phyloP scores from a whole-genome alignment of 2,113 vertebrate species.

The Indicator maculatus region DNA sequence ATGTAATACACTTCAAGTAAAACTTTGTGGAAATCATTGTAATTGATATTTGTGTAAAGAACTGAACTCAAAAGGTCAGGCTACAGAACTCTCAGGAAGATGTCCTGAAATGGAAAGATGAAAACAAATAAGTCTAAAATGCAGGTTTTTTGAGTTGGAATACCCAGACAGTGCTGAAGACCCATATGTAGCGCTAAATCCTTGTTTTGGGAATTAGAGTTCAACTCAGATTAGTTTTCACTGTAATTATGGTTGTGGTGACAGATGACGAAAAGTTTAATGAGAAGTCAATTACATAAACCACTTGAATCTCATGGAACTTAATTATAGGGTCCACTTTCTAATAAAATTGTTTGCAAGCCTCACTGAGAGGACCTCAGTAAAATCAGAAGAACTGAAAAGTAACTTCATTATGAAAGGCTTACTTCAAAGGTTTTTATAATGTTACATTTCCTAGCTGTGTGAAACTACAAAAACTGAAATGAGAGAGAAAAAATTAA shows the following conservation, averaged over 20 bases:
- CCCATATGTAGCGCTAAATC: not conserved
- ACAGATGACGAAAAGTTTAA: slow-evolving; percentile 48
- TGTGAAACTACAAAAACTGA: not conserved
- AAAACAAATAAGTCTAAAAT: not conserved
- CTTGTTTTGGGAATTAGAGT: slow-evolving; percentile 32
- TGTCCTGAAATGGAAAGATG: not conserved
- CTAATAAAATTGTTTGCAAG: slow-evolving; percentile 42
- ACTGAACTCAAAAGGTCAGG: not conserved
- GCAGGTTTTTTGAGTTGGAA: not conserved
- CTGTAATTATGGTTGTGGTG: slow-evolving; percentile 54
- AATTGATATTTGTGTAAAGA: not conserved
- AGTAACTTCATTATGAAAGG: not conserved
- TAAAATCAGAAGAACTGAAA: not conserved
- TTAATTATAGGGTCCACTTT: slow-evolving; percentile 39
- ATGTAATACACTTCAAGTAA: not conserved
- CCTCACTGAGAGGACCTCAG: not conserved
- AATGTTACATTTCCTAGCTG: not conserved
- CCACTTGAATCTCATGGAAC: slow-evolving; percentile 9
- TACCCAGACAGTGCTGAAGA: not conserved
- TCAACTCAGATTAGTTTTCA: slow-evolving; percentile 22
- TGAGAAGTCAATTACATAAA: slow-evolving; percentile 48
- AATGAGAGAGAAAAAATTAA: not conserved
- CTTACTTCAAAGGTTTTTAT: not conserved
- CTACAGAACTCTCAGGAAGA: not conserved
- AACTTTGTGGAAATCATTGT: not conserved